Percentiles rank a stretch among this genome's conserved stretches.
Conservation (phyloP, 2,113 vertebrate species). For the Urocolius indicus region DNA sequence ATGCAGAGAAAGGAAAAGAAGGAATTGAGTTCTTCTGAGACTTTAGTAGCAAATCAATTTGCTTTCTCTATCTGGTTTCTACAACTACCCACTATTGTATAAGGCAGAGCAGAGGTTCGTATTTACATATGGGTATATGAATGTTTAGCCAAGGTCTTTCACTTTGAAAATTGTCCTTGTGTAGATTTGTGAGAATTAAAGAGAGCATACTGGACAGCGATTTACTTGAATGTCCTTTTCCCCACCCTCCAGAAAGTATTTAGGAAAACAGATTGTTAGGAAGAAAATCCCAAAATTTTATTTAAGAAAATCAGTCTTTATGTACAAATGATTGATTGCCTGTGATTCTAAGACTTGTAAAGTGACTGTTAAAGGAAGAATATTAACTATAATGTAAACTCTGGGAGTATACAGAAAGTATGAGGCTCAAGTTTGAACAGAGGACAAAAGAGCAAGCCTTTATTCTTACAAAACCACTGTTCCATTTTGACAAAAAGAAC, state of each 20-base stretch:
- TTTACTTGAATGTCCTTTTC: background rate
- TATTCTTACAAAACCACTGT: background rate
- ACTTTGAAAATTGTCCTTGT: background rate
- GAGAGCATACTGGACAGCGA: background rate
- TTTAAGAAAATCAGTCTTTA: background rate
- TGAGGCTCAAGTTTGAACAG: background rate
- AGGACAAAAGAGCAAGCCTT: background rate
- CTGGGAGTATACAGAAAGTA: background rate
- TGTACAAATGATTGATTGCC: background rate
- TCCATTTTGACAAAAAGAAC: background rate
- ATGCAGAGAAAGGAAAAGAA: background rate
- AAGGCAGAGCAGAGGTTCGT: background rate
- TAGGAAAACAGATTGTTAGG: background rate
- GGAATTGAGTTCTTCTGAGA: background rate
- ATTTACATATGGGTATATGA: background rate
- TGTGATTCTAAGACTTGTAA: background rate
- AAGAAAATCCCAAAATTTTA: rapidly evolving
- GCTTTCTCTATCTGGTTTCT: background rate
- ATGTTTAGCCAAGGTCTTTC: background rate
- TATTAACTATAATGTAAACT: background rate
- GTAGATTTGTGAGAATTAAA: background rate
- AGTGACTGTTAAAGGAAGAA: background rate
- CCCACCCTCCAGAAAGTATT: background rate
- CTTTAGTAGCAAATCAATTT: background rate
- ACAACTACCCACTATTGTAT: background rate